phyloP scores from a whole-genome alignment of 2,888 invertebrate species.

The Acleris sparsana region DNA sequence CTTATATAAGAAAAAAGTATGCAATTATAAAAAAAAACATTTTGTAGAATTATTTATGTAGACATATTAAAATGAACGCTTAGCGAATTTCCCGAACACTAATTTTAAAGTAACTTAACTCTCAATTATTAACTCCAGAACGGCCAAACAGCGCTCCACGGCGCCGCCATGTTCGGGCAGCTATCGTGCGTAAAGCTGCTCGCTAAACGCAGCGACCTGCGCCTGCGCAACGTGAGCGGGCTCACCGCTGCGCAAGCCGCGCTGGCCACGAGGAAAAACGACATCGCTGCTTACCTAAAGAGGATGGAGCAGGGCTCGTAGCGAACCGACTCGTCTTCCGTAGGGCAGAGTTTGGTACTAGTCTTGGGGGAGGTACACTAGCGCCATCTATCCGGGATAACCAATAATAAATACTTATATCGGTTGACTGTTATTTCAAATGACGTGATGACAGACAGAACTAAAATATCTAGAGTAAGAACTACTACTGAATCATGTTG shows the following conservation, averaged over 20 bases:
- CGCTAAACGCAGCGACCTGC: constrained; percentile 87
- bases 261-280: constrained; percentile 72
- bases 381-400: too few relatives aligned
- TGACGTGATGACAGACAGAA: too few relatives aligned
- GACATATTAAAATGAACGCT: too few relatives aligned
- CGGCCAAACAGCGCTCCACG: constrained; percentile 95
- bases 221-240: constrained; percentile 86
- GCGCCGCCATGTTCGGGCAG: constrained; percentile 95
- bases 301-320: constrained; percentile 38
- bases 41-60: too few relatives aligned
- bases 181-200: constrained; percentile 90
- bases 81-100: too few relatives aligned
- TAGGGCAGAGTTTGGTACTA: background rate
- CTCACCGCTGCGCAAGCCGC: constrained; percentile 87
- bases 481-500: too few relatives aligned
- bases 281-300: constrained; percentile 71
- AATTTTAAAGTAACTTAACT: too few relatives aligned
- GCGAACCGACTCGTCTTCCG: background rate
- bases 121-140: constrained; percentile 84
- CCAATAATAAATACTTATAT: too few relatives aligned
- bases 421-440: too few relatives aligned
- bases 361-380: background rate
- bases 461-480: too few relatives aligned
- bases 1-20: too few relatives aligned
- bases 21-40: too few relatives aligned